These are phyloP conservation scores for Scomber colias DNA, from an alignment of 2,113 vertebrate species.

Conservation along the genomic window DNA sequence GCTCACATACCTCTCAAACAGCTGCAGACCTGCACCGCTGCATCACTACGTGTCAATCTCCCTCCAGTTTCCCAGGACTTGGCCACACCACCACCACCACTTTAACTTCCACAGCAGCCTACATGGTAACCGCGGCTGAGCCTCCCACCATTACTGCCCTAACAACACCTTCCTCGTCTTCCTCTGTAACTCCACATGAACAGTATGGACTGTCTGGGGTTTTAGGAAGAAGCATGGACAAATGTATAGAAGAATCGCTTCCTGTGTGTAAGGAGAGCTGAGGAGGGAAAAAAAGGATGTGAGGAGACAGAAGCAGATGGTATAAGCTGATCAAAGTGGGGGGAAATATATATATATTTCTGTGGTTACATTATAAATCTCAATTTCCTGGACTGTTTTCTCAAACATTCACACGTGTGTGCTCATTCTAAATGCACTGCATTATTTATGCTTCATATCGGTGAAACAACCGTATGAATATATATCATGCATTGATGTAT, in stretches of 20 bases:
- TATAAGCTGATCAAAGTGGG: not conserved
- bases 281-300: not conserved
- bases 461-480: not conserved
- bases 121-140: slow-evolving; percentile 14
- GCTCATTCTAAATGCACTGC: slow-evolving; percentile 20
- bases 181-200: not conserved
- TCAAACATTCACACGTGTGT: not conserved
- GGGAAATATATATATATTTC: not conserved
- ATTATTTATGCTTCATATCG: not conserved
- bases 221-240: not conserved
- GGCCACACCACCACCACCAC: not conserved
- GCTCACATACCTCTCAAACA: slow-evolving; percentile 40
- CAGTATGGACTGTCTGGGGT: slow-evolving; percentile 10
- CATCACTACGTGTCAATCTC: slow-evolving; percentile 1
- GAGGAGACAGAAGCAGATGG: not conserved
- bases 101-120: slow-evolving; percentile 1
- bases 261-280: not conserved
- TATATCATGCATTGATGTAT: not conserved
- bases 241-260: no score
- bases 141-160: slow-evolving; percentile 43
- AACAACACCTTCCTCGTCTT: slow-evolving; percentile 14
- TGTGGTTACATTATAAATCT: not conserved
- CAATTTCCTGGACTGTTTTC: not conserved
- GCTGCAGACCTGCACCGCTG: slow-evolving; percentile 61
- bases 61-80: slow-evolving; percentile 10